Evolutionary conservation across 2,888 invertebrate genomes (phyloP), one percentile per base, ranked within the genome.

Genomic region (Ctenicera cuprea): DNA sequence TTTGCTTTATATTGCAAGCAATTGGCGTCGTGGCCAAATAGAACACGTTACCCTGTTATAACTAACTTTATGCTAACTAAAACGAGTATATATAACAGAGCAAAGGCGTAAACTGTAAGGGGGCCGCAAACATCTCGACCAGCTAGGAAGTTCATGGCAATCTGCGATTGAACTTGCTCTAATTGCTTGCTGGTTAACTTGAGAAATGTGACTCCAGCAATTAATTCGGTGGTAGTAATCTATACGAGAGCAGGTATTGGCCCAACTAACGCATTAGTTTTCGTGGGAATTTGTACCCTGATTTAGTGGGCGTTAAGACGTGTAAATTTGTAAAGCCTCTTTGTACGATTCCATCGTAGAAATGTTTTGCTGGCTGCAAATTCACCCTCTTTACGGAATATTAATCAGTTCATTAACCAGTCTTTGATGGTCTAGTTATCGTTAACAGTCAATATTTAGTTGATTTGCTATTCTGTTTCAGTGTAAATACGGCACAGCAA

Each of bases 161-260:
- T 54, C 72, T 52, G 62, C 52, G 67, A 72, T 72, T 66, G 66
- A 72, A 72, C 67, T 72, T 62, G 67, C 54, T 64, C 52, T 72
- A 72, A 72, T 67, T 72, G 72, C 67, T 67, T 41, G 67, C 67
- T 72, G 61, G 66, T 72, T 72, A 72, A 52, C 52, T 72, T 63
- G 72, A 72, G 67, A 72, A 67, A 72, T 67, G 63, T 54, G 72
- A 67, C 67, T 62, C 50, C 20, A 54, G 67, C 63, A 72, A 72
- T 72, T 72, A 72, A 72, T 72, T 67, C 54, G 16, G 50, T 37
- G 71, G 61, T 41, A 41, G 71, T 71, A 71, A 71, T 71, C 63
- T 64, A 71, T 64, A 63, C 61, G 41, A 43, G 57, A 54, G 64
- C 63, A 71, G 63, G 63, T 71, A 64, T 71, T 57, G 71, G 64